Percentiles rank a stretch among this genome's conserved stretches.
These are phyloP conservation scores for Cardiocondyla obscurior DNA, from an alignment of 1,140 invertebrate genomes.

Conservation along the genomic window DNA sequence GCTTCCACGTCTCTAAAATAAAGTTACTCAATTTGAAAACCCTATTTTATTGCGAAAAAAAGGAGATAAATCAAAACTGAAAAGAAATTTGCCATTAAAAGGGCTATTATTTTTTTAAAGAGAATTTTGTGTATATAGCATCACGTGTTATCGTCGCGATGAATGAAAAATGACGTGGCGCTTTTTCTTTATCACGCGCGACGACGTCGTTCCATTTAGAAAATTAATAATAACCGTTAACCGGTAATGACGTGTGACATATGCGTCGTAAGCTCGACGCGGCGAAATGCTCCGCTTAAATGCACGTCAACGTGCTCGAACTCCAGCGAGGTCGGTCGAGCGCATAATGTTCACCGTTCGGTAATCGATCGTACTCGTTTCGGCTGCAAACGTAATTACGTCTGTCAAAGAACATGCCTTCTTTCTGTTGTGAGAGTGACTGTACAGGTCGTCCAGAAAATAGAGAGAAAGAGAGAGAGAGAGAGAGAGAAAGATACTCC, in stretches of 20 bases:
- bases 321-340: slow-evolving; percentile 8
- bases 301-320: slow-evolving; percentile 18
- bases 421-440: slow-evolving; percentile 33
- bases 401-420: slow-evolving; percentile 35
- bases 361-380: slow-evolving; percentile 51
- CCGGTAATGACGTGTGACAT: slow-evolving; percentile 19
- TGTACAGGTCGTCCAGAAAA: slow-evolving; percentile 34
- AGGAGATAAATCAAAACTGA: neutral
- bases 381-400: slow-evolving; percentile 49
- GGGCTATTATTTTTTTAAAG: neutral
- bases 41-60: neutral
- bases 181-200: slow-evolving; percentile 6
- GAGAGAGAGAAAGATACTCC: slow-evolving; percentile 50
- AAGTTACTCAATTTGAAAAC: neutral
- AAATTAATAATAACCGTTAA: slow-evolving; percentile 44
- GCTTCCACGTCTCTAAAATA: neutral
- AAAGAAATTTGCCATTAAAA: neutral
- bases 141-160: neutral
- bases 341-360: slow-evolving; percentile 24
- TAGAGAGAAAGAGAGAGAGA: slow-evolving; percentile 50
- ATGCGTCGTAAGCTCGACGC: slow-evolving; percentile 17
- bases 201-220: slow-evolving; percentile 15
- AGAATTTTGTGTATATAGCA: neutral
- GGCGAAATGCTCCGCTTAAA: slow-evolving; percentile 1
- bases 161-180: slow-evolving; percentile 17